Evolutionary conservation across 2,113 vertebrate genomes (phyloP), one percentile per base, ranked within the genome.

Genomic region (Ammodytes marinus): DNA sequence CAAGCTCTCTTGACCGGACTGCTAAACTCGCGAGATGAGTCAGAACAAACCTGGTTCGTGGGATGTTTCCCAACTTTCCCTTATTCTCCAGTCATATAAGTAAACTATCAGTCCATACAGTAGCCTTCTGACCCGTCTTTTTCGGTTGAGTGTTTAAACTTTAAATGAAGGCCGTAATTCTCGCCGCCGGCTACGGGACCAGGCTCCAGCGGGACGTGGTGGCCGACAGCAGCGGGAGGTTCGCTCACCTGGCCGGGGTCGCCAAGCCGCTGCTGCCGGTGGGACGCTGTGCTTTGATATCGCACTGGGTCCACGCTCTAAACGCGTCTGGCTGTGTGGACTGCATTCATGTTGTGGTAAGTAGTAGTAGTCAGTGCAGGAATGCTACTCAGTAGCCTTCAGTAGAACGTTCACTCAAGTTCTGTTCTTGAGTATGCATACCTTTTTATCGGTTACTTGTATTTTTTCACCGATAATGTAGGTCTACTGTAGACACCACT

Each of bases 181-280:
- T 96, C 45, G 96, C 95, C n/a, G 96, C 95, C 19, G 96, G 96
- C 0, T 96, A 96, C 80, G 96, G 96, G 1, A 96, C 96, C 65
- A 88, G 96, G 85, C 89, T 96, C 12, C 94, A 95, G 85, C 71
- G 86, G 74, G 96, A 96, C 9, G 85, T 96, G 7, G 57, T 76
- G 17, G 87, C 81, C 4, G 94, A 95, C 59, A 39, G 42, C 8
- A 93, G 90, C 79, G 93, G 94, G 40, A 83, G 45, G 53, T 94
- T 94, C 77, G 65, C 58, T 43, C 88, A 94, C 81, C 92, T 96
- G 55, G 47, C 46, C 0, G 94, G 93, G 0, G 52, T 72, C 0
- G 91, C 96, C 4, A 96, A 96, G 77, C 94, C 96, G 9, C 88
- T 96, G 67, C 92, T 96, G 52, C 95, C 95, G 3, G 93, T 96